Percentiles rank a stretch among this genome's conserved stretches.
These are phyloP conservation scores for Trichonephila clavata DNA, from an alignment of 1,140 invertebrate genomes.

Conservation along the genomic window DNA sequence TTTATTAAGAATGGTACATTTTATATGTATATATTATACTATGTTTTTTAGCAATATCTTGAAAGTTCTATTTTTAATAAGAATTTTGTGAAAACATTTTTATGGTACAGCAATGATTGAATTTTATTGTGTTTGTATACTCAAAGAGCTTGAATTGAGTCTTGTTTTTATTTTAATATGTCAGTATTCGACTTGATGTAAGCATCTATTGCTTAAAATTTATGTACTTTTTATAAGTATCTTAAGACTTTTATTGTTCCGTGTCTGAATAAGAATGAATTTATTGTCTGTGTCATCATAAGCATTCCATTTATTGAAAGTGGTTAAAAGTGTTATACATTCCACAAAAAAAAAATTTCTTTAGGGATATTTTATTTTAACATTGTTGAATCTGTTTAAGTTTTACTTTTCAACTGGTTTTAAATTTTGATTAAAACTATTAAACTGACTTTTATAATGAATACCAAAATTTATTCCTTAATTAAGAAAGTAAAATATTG, in stretches of 20 bases:
- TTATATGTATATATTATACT: background rate
- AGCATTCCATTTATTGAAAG: background rate
- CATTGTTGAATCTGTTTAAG: too few species aligned
- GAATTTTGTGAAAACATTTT: background rate
- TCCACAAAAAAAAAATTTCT: too few species aligned
- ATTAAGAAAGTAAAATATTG: too few species aligned
- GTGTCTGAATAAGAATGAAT: background rate
- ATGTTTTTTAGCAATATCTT: background rate
- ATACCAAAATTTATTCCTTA: too few species aligned
- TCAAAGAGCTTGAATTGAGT: conserved; percentile 4
- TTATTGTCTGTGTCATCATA: background rate
- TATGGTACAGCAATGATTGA: background rate
- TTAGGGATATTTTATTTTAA: too few species aligned
- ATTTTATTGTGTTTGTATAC: background rate
- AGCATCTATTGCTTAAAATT: too few species aligned
- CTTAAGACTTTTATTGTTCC: background rate
- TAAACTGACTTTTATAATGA: too few species aligned
- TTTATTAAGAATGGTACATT: background rate
- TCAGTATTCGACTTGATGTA: background rate
- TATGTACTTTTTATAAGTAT: background rate
- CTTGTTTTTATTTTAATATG: background rate
- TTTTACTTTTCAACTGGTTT: too few species aligned
- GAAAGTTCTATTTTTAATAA: background rate
- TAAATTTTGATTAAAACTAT: too few species aligned
- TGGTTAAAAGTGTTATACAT: too few species aligned